Evolutionary conservation across 2,113 vertebrate genomes (phyloP).

Genomic region (Oncorhynchus gorbuscha): DNA sequence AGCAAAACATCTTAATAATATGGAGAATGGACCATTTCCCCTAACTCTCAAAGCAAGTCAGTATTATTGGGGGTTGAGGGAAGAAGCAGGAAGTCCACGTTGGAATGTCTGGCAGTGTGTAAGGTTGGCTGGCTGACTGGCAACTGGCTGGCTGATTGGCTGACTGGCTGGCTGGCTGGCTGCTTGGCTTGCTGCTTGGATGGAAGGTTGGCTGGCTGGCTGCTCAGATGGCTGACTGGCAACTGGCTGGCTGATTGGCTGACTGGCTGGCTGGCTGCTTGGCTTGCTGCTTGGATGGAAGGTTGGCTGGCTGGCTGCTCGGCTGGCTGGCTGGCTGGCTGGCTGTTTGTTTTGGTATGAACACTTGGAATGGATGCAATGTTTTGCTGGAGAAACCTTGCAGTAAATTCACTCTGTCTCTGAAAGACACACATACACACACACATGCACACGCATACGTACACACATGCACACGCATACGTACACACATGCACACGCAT

Average conservation of each 20-base stretch:
- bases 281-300: too few species aligned
- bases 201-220: constrained; percentile 11
- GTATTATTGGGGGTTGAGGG: constrained; percentile 31
- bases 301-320: background rate
- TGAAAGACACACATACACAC: too few species aligned
- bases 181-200: background rate
- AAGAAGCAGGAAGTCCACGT: constrained; percentile 24
- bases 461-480: background rate
- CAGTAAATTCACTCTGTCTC: background rate
- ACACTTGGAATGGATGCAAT: constrained; percentile 11
- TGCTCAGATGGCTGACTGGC: background rate
- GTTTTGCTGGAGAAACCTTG: constrained; percentile 19
- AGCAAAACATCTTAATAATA: constrained; percentile 38
- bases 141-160: constrained; percentile 14
- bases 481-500: constrained; percentile 12
- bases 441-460: background rate
- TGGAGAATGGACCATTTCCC: constrained; percentile 11
- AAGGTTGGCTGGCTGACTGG: constrained; percentile 12
- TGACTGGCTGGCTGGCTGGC: constrained; percentile 18
- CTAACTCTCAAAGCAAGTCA: constrained; percentile 36
- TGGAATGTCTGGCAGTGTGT: constrained; percentile 45
- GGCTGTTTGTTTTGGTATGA: background rate
- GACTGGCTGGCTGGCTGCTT: background rate
- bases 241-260: constrained; percentile 9
- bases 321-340: constrained; percentile 12